These are phyloP conservation scores for Seira sanloemensis DNA, from an alignment of 2,888 invertebrate species.

Conservation along the genomic window DNA sequence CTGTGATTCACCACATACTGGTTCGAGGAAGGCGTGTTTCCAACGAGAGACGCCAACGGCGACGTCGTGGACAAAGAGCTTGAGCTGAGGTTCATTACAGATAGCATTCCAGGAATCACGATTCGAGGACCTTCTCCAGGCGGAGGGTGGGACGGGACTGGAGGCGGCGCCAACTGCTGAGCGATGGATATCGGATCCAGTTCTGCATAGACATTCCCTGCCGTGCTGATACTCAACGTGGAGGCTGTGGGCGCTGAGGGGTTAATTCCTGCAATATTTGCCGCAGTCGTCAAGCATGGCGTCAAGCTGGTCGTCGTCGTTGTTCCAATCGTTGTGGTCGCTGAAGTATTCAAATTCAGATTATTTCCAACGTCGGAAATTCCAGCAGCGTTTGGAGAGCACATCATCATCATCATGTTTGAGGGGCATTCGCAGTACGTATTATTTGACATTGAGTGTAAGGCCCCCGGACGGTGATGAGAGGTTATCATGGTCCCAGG, in stretches of 20 bases:
- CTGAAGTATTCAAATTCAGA: constrained; percentile 30
- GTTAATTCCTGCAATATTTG: constrained; percentile 22
- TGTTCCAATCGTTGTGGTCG: neutral
- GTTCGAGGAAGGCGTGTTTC: constrained; percentile 29
- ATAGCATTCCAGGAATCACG: constrained; percentile 15
- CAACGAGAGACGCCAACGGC: constrained; percentile 2
- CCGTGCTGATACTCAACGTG: constrained; percentile 36
- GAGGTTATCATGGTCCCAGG: constrained; percentile 34
- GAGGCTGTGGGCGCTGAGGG: constrained; percentile 54
- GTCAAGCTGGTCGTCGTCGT: constrained; percentile 40
- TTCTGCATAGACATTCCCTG: constrained; percentile 52
- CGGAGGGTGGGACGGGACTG: constrained; percentile 28
- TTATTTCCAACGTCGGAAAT: constrained; percentile 15
- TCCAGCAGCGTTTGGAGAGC: constrained; percentile 5
- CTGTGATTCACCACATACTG: constrained; percentile 47
- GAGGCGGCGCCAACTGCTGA: constrained; percentile 20
- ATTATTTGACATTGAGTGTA: constrained; percentile 41
- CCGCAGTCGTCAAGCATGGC: constrained; percentile 22
- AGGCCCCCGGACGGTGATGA: constrained; percentile 46
- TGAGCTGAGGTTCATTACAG: constrained; percentile 14
- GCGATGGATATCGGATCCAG: constrained; percentile 42
- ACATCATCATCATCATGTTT: constrained; percentile 56
- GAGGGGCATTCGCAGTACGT: constrained; percentile 57
- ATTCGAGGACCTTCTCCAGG: constrained; percentile 11
- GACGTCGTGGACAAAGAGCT: neutral